These are phyloP conservation scores for Protodeltote pygarga DNA, from an alignment of 2,888 invertebrate species.

Conservation along the genomic window DNA sequence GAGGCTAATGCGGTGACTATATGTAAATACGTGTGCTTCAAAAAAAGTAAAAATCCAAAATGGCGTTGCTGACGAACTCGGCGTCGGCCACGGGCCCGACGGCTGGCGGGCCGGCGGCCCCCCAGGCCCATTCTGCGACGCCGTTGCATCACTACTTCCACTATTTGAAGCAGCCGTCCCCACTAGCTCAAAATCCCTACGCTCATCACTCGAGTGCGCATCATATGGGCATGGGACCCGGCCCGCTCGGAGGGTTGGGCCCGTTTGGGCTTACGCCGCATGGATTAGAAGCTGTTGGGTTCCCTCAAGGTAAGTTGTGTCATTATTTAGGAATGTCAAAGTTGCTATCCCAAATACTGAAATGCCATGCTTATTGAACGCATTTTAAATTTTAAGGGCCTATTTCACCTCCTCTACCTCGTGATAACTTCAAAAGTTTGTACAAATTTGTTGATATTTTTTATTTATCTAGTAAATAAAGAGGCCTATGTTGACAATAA, in stretches of 20 bases:
- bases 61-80: constrained; percentile 83
- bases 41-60: constrained; percentile 50
- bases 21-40: constrained; percentile 50
- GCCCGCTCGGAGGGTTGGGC: constrained; percentile 80
- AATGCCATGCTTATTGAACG: too few relatives aligned
- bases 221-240: constrained; percentile 87
- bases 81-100: constrained; percentile 74
- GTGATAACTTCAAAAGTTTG: too few relatives aligned
- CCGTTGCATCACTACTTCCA: constrained; percentile 86
- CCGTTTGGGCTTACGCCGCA: constrained; percentile 83
- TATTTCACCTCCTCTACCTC: too few relatives aligned
- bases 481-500: too few relatives aligned
- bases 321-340: too few relatives aligned
- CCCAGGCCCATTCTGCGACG: constrained; percentile 84
- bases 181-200: constrained; percentile 81
- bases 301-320: constrained; percentile 79
- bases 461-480: too few relatives aligned
- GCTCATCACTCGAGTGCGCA: constrained; percentile 81
- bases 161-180: constrained; percentile 86
- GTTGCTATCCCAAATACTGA: too few relatives aligned
- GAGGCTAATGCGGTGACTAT: constrained; percentile 78
- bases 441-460: too few relatives aligned
- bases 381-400: too few relatives aligned
- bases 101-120: constrained; percentile 71
- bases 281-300: constrained; percentile 83